Conservation (phyloP, 2,888 invertebrate species). For the Tetranychus piercei region DNA sequence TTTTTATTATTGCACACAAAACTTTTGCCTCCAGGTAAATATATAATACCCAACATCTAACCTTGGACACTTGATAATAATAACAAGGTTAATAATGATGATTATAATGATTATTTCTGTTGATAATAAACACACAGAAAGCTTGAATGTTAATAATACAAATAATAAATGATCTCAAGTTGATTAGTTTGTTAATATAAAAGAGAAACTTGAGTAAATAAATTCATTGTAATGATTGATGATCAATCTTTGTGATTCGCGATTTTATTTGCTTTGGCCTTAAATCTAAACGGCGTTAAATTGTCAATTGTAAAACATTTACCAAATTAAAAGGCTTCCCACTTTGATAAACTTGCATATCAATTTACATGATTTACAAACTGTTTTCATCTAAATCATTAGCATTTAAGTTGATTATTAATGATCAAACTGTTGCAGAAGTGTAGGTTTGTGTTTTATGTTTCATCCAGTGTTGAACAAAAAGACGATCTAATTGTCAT, state of each 20-base stretch:
- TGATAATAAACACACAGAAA: neutral
- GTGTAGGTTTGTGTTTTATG: no score
- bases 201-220: no score
- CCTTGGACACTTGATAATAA: neutral
- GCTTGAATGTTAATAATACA: neutral
- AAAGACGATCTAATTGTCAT: no score
- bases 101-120: no score
- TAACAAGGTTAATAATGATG: neutral
- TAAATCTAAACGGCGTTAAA: no score
- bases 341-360: no score
- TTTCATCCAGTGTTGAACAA: no score
- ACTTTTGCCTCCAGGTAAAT: neutral
- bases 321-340: no score
- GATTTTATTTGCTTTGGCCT: no score
- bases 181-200: neutral
- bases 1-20: neutral
- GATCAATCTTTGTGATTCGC: no score
- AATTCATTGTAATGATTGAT: no score
- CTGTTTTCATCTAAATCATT: neutral
- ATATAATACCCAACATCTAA: neutral
- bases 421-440: neutral
- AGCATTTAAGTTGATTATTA: neutral
- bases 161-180: neutral
- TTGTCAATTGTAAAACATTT: no score
- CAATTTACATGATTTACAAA: neutral